Evolutionary conservation across 2,797 vertebrate genomes (phyloP).

Genomic region (Eospalax fontanierii): DNA sequence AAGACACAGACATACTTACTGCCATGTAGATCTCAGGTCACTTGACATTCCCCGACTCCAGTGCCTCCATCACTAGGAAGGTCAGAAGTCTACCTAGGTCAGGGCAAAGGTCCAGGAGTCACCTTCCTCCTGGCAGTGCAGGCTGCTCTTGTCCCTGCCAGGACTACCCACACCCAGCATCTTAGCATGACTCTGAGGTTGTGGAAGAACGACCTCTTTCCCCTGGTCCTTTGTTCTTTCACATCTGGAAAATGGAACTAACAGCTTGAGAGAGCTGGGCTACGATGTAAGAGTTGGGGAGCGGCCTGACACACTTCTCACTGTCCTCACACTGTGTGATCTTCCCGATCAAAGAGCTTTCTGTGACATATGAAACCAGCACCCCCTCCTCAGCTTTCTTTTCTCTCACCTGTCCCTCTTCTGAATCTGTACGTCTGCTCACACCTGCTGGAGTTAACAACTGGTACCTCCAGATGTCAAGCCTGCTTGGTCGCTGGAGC

Average conservation of each 20-base stretch:
- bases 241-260: too few species aligned
- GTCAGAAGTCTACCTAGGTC: neutral
- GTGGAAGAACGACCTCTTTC: too few species aligned
- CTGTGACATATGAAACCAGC: accelerated
- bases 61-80: neutral
- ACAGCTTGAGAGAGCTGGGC: neutral
- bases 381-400: neutral
- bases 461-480: neutral
- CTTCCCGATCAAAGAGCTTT: neutral
- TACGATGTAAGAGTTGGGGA: accelerated
- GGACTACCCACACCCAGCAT: too few species aligned
- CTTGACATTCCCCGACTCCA: too few species aligned
- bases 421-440: neutral
- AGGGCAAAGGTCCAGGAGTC: neutral
- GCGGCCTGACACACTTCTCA: neutral
- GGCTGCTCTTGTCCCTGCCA: neutral
- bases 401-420: neutral
- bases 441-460: too few species aligned
- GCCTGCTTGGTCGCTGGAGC: too few species aligned
- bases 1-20: too few species aligned
- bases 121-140: neutral
- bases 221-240: too few species aligned
- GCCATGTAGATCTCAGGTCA: neutral
- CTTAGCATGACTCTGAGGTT: neutral
- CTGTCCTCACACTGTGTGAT: neutral